Percentiles rank a stretch among this genome's conserved stretches.
Evolutionary conservation across 1,140 invertebrate species (phyloP).

Genomic region (Archivesica marissinica): DNA sequence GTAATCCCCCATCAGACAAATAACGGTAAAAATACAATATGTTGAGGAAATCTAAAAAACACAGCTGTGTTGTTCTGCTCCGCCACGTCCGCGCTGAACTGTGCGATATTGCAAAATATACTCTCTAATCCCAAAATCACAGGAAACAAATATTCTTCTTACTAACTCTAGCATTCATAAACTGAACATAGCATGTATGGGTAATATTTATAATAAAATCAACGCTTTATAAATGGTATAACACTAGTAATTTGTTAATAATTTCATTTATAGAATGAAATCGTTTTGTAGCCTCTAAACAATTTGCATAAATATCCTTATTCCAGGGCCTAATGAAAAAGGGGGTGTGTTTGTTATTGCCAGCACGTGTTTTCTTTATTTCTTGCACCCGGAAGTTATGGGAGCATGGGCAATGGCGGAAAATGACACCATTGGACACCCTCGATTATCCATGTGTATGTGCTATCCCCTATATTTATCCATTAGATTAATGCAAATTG

Average conservation of each 20-base stretch:
- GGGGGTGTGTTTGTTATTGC: conserved; percentile 49
- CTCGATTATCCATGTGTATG: no score
- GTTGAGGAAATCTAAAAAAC: conserved; percentile 45
- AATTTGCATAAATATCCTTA: conserved; percentile 52
- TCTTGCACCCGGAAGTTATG: no score
- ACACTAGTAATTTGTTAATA: not conserved
- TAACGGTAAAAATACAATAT: conserved; percentile 46
- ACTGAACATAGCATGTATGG: not conserved
- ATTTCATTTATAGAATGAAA: not conserved
- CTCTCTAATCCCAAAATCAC: conserved; percentile 60
- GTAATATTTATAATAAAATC: not conserved
- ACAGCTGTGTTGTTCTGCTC: conserved; percentile 64
- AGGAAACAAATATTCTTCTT: not conserved
- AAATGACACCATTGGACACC: no score
- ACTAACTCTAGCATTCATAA: not conserved
- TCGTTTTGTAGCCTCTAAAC: not conserved
- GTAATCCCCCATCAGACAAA: conserved; percentile 85
- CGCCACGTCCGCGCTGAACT: conserved; percentile 80
- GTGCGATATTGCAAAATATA: conserved; percentile 60
- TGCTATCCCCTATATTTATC: no score
- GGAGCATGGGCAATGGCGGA: no score
- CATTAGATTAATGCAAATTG: no score
- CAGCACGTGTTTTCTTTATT: conserved; percentile 34
- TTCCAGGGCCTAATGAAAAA: conserved; percentile 14
- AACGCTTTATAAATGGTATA: not conserved